A percentile compares a stretch with the other conserved stretches of the same genome.
These are phyloP conservation scores for Lates calcarifer DNA, from an alignment of 2,113 vertebrate genomes.

Conservation along the genomic window DNA sequence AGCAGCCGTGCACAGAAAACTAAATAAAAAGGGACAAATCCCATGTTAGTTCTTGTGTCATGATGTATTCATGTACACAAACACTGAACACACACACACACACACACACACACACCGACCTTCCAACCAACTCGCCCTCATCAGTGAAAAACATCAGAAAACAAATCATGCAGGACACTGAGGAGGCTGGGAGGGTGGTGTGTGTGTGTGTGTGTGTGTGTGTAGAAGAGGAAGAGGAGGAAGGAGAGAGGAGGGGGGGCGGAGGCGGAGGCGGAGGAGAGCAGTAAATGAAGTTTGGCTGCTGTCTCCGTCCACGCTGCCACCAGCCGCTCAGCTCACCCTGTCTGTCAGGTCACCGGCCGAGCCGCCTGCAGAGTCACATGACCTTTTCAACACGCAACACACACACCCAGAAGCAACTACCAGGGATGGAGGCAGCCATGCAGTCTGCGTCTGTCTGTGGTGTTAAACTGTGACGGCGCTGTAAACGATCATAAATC, in stretches of 20 bases:
- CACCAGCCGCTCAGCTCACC: slow-evolving; percentile 35
- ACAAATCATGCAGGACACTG: slow-evolving; percentile 31
- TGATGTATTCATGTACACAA: slow-evolving; percentile 13
- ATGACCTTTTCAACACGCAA: slow-evolving; percentile 25
- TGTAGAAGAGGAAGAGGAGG: background rate
- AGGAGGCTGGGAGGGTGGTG: slow-evolving; percentile 2
- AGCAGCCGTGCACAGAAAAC: slow-evolving; percentile 35
- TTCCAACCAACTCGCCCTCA: slow-evolving; percentile 27
- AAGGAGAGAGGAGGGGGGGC: background rate
- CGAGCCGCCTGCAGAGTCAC: slow-evolving; percentile 42
- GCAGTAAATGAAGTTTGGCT: slow-evolving; percentile 31
- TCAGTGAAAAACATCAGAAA: slow-evolving; percentile 38
- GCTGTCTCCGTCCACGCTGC: slow-evolving; percentile 6
- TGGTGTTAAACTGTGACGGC: slow-evolving; percentile 1
- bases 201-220: slow-evolving; percentile 3
- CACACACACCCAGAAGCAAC: background rate
- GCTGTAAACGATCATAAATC: slow-evolving; percentile 36
- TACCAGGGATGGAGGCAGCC: background rate
- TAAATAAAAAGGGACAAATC: slow-evolving; percentile 17
- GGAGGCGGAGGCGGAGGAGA: background rate
- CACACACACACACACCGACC: slow-evolving; percentile 20
- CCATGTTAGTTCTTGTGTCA: slow-evolving; percentile 14
- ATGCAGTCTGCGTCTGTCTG: slow-evolving; percentile 10
- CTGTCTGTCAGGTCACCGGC: slow-evolving; percentile 23
- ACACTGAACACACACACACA: background rate